Conservation (phyloP, 1,140 invertebrate genomes). For the Heliothis subflexa region DNA sequence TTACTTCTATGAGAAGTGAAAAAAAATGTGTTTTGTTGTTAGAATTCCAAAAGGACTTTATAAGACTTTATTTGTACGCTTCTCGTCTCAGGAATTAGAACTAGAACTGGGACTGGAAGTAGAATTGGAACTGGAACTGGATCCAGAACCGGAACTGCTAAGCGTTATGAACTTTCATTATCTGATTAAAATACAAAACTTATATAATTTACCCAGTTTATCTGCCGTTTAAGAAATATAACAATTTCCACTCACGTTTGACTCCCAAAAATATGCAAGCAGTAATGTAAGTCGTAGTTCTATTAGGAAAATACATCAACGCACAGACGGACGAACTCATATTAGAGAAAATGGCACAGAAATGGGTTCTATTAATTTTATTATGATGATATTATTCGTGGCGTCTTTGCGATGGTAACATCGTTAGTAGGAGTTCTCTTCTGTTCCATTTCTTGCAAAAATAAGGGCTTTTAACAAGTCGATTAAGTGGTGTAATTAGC, state of each 20-base stretch:
- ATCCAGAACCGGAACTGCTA: no score
- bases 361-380: conserved; percentile 37
- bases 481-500: no score
- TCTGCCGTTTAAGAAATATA: not conserved
- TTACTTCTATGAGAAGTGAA: no score
- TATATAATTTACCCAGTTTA: not conserved
- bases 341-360: conserved; percentile 20
- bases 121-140: no score
- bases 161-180: no score
- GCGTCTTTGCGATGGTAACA: conserved; percentile 14
- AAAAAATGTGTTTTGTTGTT: no score
- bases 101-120: no score
- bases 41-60: no score
- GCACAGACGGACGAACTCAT: not conserved
- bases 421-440: not conserved
- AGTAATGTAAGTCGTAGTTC: conserved; percentile 2
- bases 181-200: not conserved
- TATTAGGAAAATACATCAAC: conserved; percentile 11
- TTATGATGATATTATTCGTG: conserved; percentile 24
- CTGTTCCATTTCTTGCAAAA: conserved; percentile 7
- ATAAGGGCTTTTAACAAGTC: not conserved
- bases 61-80: no score
- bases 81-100: no score
- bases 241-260: conserved; percentile 23
- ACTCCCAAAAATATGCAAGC: conserved; percentile 17